Evolutionary conservation across 2,113 vertebrate genomes (phyloP), one percentile per base, ranked within the genome.

Genomic region (Monopterus albus): DNA sequence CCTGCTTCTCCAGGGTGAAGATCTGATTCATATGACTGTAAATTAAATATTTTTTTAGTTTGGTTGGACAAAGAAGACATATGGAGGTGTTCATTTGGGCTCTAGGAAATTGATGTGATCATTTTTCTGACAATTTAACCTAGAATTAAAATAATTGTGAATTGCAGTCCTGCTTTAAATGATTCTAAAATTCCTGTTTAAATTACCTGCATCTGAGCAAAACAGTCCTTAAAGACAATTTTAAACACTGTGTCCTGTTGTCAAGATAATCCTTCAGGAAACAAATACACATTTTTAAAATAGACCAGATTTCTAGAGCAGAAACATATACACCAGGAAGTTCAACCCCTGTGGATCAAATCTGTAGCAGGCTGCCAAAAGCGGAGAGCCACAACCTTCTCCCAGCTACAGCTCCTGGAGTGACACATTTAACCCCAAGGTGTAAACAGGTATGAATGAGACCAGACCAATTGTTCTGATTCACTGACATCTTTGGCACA

Each of bases 391-490:
- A 18, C 0, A 1, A 3, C 2, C 5, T 46, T 6, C 23, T 51
- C 23, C 43, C 55, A 42, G 43, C 43, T 40, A 29, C 23, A 36
- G 12, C 40, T 56, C 29, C 14, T 25, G 3, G 26, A 75, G 72
- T 46, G 62, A 36, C 33, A 52, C 66, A 14, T 36, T 56, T 25
- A 63, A 18, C 23, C 25, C 20, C 0, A 12, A 28, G 38, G 29
- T 66, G 17, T 40, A 60, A 38, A 28, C n/a, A 18, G 26, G 52
- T 82, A 66, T n/a, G 50, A 61, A 77, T 58, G 31, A n/a, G n/a
- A n/a, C n/a, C n/a, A n/a, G n/a, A n/a, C n/a, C 42, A 66, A 64
- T 53, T 77, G 46, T 29, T 78, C 39, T 51, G 45, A 85, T 65
- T 79, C 62, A 78, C 28, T 26, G 7, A 57, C 38, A 67, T 25